Base-by-base conservation (phyloP, 1,140 invertebrate species). In the Drosophila arawakana region DNA sequence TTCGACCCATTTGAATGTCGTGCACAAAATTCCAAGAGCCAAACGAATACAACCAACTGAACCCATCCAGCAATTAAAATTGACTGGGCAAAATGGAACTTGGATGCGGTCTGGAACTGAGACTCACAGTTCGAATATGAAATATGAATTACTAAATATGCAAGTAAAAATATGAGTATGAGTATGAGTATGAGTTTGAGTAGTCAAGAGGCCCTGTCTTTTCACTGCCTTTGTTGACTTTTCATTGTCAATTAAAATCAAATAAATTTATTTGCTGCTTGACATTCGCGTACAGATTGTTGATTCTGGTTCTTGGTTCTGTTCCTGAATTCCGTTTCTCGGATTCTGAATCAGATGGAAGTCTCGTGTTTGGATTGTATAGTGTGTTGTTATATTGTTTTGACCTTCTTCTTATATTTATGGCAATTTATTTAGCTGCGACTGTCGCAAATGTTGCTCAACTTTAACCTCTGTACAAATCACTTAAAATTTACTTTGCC, bases 251-350 rank as follows among this genome's bases (percentile, higher is more conserved):
- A 90, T 90, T 90, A 90, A 90, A 90, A 90, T 86, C 86, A 90
- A 90, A 90, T 90, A 90, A 90, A 90, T 90, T 90, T 90, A 90
- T 90, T 90, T 90, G 84, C 86, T 85, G 81, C 78, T 90, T 90
- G 85, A 90, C 81, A 82, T 90, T 80, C 86, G 79, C 65, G 39
- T 18, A 25, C 61, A 34, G 21, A 54, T 43, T 63, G 37, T 30
- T 46, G 52, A 67, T 47, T 47, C 50, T 62, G 52, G 61, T 47
- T 47, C 50, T 62, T n/a, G 5, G 43, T 43, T 65, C 52, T 25
- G 13, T 59, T 44, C 43, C 25, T 59, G 41, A 49, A 73, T 73
- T 66, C 30, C 30, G 50, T 10, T 46, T 30, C 35, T 25, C 15
- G 30, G 8, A 43, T 52, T 58, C 43, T 13, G 35, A 43, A 55